Evolutionary conservation across 2,797 vertebrate species (phyloP).

Genomic region (Hoplostethus mediterraneus): DNA sequence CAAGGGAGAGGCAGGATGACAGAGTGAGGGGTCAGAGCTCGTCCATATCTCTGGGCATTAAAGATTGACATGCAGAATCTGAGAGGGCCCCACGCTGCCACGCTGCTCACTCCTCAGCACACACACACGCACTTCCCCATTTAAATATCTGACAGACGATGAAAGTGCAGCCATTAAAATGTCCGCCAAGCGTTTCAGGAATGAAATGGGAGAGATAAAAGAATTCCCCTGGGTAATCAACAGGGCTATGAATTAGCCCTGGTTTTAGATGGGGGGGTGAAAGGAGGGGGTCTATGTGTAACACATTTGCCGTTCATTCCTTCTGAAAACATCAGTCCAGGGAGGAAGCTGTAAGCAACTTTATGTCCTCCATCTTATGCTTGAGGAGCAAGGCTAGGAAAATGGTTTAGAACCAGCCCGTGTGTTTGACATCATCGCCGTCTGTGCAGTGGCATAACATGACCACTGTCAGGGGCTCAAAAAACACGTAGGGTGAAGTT

Average conservation of each 20-base stretch:
- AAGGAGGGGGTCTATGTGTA: constrained; percentile 72
- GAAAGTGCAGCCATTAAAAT: constrained; percentile 87
- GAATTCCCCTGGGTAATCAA: constrained; percentile 84
- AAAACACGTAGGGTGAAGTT: too few relatives aligned
- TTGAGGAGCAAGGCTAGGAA: constrained; percentile 22
- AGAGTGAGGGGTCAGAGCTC: constrained; percentile 80
- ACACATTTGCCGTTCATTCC: constrained; percentile 77
- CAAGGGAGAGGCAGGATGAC: constrained; percentile 76
- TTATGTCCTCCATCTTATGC: constrained; percentile 29
- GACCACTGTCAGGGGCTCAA: too few relatives aligned
- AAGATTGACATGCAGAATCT: constrained; percentile 83
- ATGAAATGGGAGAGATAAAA: constrained; percentile 87
- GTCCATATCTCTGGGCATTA: constrained; percentile 83
- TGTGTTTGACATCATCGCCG: too few relatives aligned
- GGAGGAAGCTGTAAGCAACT: constrained; percentile 38
- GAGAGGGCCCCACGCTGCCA: constrained; percentile 66
- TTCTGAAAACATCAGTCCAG: constrained; percentile 72
- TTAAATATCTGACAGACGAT: constrained; percentile 88
- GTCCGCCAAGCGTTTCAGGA: constrained; percentile 81
- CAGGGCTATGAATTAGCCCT: constrained; percentile 82
- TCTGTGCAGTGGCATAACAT: too few relatives aligned
- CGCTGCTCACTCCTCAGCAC: constrained; percentile 58
- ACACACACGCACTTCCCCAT: constrained; percentile 76
- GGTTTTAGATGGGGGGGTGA: constrained; percentile 71
- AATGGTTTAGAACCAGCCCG: background rate